These are phyloP conservation scores for Platyrinchus mystaceus DNA, from an alignment of 2,797 vertebrate genomes.

Conservation along the genomic window DNA sequence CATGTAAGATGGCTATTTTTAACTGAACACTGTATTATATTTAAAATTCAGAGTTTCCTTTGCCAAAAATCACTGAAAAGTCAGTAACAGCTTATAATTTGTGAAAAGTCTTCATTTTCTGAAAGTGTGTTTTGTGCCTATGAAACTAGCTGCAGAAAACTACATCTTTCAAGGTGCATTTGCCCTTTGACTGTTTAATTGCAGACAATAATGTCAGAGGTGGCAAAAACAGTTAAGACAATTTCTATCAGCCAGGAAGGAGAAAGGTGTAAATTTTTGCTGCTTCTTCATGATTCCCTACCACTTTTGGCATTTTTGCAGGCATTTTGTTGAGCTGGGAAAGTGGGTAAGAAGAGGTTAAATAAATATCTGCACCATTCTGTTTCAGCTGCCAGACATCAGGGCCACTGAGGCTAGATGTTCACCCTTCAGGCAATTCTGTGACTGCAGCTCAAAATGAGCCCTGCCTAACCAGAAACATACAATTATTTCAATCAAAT, in stretches of 20 bases:
- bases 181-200: background rate
- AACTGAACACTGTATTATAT: background rate
- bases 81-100: background rate
- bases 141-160: background rate
- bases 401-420: background rate
- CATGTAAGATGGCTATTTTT: background rate
- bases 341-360: background rate
- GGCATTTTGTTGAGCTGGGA: background rate
- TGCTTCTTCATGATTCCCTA: background rate
- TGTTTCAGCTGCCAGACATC: conserved; percentile 40
- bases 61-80: background rate
- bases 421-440: conserved; percentile 34
- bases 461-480: background rate
- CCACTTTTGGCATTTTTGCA: background rate
- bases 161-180: background rate
- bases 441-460: conserved; percentile 36
- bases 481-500: conserved; percentile 44
- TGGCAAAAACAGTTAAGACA: background rate
- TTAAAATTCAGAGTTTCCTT: background rate
- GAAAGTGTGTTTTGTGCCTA: background rate
- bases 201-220: background rate
- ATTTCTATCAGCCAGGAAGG: background rate
- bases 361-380: background rate
- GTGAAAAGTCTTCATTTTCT: background rate
- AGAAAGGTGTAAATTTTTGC: background rate